phyloP scores from a whole-genome alignment of 1,140 invertebrate genomes.

The Drosophila quadrilineata region DNA sequence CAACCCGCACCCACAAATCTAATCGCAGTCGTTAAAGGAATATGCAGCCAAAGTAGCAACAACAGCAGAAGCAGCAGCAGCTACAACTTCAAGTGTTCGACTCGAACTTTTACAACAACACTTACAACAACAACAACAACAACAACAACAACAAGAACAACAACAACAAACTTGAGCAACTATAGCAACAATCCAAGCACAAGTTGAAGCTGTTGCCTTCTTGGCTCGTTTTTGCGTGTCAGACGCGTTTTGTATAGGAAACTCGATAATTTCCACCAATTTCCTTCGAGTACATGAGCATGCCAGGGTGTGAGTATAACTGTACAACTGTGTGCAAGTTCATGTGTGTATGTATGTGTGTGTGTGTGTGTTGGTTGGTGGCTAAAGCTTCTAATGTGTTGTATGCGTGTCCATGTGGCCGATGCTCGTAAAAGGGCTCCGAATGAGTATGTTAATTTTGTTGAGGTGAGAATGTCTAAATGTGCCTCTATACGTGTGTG shows the following conservation, averaged over 20 bases:
- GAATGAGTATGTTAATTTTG: conserved; percentile 63
- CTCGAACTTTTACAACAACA: background rate
- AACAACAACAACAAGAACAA: background rate
- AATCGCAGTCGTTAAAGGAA: conserved; percentile 58
- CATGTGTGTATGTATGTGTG: conserved; percentile 18
- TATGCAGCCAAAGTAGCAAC: conserved; percentile 14
- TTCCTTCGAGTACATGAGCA: conserved; percentile 53
- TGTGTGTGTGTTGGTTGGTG: background rate
- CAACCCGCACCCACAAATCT: conserved; percentile 40
- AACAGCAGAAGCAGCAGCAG: conserved; percentile 1
- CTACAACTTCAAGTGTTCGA: conserved; percentile 24
- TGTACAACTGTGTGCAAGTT: background rate
- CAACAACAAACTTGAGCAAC: background rate
- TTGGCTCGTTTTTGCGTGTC: conserved; percentile 64
- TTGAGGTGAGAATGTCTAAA: conserved; percentile 24
- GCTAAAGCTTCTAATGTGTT: conserved; percentile 25
- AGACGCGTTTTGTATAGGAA: conserved; percentile 77
- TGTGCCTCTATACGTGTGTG: no score
- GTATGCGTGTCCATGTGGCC: conserved; percentile 26
- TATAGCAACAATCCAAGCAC: background rate
- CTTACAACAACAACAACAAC: background rate
- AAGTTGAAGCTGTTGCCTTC: background rate
- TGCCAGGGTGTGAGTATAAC: conserved; percentile 3
- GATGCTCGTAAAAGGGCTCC: conserved; percentile 58
- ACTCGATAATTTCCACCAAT: conserved; percentile 79